Percentiles rank a stretch among this genome's conserved stretches.
phyloP scores from a whole-genome alignment of 2,888 invertebrate genomes.

The Netelia virgata region DNA sequence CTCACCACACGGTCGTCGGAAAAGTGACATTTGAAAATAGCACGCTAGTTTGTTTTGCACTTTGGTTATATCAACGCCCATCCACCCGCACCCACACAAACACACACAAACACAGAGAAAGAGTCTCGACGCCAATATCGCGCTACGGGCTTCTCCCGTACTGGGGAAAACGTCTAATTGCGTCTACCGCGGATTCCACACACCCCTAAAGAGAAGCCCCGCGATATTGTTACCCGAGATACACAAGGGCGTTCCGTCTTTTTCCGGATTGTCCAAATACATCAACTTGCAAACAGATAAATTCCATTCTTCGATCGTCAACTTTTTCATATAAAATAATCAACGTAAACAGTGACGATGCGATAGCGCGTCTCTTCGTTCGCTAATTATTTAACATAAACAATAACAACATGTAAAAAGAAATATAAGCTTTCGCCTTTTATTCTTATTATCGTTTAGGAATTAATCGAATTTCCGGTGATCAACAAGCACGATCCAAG shows the following conservation, averaged over 20 bases:
- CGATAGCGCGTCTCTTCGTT: no score
- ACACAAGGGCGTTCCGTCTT: conserved; percentile 24
- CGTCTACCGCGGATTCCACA: conserved; percentile 30
- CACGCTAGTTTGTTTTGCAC: conserved; percentile 54
- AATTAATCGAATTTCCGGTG: no score
- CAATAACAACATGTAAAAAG: no score
- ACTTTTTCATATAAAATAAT: background rate
- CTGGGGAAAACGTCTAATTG: conserved; percentile 50
- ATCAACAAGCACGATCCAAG: no score
- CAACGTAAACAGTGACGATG: no score
- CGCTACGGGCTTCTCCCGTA: conserved; percentile 42
- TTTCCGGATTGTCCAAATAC: conserved; percentile 11
- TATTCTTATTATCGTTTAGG: no score
- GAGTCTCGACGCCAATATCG: background rate
- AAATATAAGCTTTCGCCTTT: no score
- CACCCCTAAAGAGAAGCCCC: conserved; percentile 48
- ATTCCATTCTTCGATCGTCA: background rate
- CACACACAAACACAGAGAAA: background rate
- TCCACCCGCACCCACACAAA: background rate
- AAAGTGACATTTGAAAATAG: conserved; percentile 55
- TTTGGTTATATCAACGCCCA: background rate
- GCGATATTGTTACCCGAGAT: conserved; percentile 18
- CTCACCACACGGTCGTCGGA: conserved; percentile 27
- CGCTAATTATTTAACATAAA: no score
- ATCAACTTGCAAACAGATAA: background rate